These are phyloP conservation scores for Apodemus speciosus DNA, from an alignment of 2,113 vertebrate genomes.

Conservation along the genomic window DNA sequence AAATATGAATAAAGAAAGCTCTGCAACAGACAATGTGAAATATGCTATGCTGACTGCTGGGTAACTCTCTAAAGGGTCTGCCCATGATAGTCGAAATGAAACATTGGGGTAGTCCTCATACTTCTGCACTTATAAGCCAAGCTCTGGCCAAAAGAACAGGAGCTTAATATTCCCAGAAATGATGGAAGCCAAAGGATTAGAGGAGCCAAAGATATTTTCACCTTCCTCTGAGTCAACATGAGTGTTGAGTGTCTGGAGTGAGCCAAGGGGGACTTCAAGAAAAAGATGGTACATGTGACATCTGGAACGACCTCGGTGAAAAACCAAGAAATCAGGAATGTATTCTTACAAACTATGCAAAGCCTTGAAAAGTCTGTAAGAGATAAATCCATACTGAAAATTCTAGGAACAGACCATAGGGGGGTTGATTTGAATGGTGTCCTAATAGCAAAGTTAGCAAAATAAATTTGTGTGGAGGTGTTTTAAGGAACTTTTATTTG, in stretches of 20 bases:
- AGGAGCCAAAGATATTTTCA: background rate
- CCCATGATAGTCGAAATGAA: too few species aligned
- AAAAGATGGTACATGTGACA: background rate
- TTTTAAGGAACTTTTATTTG: background rate
- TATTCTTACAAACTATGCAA: background rate
- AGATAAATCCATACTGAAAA: conserved; percentile 31
- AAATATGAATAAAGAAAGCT: background rate
- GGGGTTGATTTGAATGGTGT: background rate
- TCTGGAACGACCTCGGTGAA: background rate
- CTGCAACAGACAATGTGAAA: background rate
- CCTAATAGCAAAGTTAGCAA: background rate
- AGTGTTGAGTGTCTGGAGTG: background rate
- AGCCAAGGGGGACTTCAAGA: background rate
- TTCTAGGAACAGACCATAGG: background rate
- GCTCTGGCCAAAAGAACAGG: background rate
- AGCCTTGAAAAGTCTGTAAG: background rate
- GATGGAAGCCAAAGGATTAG: background rate
- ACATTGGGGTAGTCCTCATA: accelerated
- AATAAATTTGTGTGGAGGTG: background rate
- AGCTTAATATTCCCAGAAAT: background rate
- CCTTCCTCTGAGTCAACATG: background rate
- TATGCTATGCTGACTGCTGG: accelerated
- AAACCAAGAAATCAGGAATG: background rate
- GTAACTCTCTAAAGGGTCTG: background rate
- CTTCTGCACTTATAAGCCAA: background rate